Percentiles rank a stretch among this genome's conserved stretches.
Evolutionary conservation across 2,797 vertebrate genomes (phyloP).

Genomic region (Trichosurus vulpecula): DNA sequence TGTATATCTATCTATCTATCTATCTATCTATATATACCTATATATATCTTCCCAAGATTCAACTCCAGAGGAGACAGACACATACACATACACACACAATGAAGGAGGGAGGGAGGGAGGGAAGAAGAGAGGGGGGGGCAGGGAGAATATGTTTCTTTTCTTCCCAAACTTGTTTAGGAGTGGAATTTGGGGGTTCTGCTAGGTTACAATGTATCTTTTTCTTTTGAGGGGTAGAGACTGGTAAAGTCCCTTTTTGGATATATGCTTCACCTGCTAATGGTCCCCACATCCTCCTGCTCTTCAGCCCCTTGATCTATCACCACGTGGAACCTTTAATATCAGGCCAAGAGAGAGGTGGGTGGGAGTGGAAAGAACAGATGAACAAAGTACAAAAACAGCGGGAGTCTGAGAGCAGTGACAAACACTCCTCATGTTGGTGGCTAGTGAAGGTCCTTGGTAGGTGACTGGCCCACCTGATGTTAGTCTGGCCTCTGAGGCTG

Average conservation of each 20-base stretch:
- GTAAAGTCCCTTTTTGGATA: not conserved
- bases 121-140: too few relatives aligned
- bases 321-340: not conserved
- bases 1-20: too few relatives aligned
- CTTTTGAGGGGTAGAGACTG: not conserved
- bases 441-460: not conserved
- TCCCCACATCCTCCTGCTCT: not conserved
- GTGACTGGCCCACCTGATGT: not conserved
- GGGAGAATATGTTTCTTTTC: not conserved
- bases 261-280: not conserved
- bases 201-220: not conserved
- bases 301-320: not conserved
- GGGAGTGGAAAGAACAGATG: not conserved
- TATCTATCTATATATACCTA: too few relatives aligned
- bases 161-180: not conserved
- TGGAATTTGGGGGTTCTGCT: not conserved
- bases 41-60: not conserved
- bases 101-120: too few relatives aligned
- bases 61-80: not conserved
- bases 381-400: not conserved
- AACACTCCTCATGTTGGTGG: not conserved
- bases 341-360: not conserved
- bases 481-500: too few relatives aligned
- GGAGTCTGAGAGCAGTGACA: not conserved
- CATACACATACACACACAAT: too few relatives aligned